Evolutionary conservation across 2,113 vertebrate genomes (phyloP), one percentile per base, ranked within the genome.

Genomic region (Cheilinus undulatus): DNA sequence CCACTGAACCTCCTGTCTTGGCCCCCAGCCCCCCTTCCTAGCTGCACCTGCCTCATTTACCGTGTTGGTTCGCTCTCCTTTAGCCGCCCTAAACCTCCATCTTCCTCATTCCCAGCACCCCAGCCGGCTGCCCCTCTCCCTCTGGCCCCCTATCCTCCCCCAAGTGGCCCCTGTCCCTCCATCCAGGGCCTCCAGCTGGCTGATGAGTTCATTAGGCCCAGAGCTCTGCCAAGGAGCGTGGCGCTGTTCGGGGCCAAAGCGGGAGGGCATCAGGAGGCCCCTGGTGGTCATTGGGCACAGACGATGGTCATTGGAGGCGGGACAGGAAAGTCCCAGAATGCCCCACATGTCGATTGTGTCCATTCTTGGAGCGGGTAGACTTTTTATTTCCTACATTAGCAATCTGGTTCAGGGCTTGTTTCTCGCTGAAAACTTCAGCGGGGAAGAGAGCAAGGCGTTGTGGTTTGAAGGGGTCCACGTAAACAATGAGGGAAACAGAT

Each of bases 171-270:
- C 70, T 59, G 49, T 74, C 71, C 72, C 69, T 82, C 76, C 83
- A 79, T 88, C 84, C 87, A 89, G 78, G 80, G 86, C 80, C 87
- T 92, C 92, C 92, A 94, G 91, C 92, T 93, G 92, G 91, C 90
- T 93, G 91, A 93, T 92, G 91, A 91, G 92, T 93, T 93, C 91
- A 93, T 93, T 92, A 93, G 88, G 86, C 89, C 84, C 82, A 85
- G 77, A 83, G 77, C 81, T 78, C 77, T 92, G 93, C 93, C 92
- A 93, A 88, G 82, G 88, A 90, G 85, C 77, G 60, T 73, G 76
- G 80, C 60, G 9, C 69, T 75, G 69, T 78, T 74, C 46, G 57
- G 63, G 89, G 86, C 90, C 84, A 88, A 89, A 89, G 48, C 52
- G 52, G 76, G 89, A 88, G 85, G 83, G 64, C 84, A 88, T 85